These are phyloP conservation scores for Trochalopteron elliotii DNA, from an alignment of 2,113 vertebrate species.

Conservation along the genomic window DNA sequence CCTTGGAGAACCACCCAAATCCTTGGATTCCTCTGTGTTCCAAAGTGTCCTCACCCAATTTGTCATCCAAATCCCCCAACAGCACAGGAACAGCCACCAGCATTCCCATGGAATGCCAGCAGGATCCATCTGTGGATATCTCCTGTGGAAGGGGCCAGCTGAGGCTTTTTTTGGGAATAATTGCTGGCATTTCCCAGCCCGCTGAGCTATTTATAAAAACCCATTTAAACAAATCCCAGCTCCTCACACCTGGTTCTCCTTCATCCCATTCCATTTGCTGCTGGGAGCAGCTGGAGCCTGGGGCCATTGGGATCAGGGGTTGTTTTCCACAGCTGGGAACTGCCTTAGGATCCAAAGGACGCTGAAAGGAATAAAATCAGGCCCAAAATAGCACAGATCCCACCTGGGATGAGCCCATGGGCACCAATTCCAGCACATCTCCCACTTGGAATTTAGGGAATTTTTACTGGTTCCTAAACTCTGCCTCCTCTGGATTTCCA, in stretches of 20 bases:
- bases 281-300: not conserved
- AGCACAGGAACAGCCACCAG: accelerated
- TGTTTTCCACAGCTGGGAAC: conserved; percentile 1
- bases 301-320: not conserved
- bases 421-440: not conserved
- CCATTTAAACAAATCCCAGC: conserved; percentile 4
- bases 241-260: not conserved
- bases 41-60: not conserved
- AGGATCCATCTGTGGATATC: accelerated
- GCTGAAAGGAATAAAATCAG: not conserved
- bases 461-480: not conserved
- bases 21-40: not conserved
- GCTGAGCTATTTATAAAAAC: conserved; percentile 16
- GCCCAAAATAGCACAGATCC: not conserved
- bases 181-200: not conserved
- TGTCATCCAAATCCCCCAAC: not conserved
- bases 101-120: not conserved
- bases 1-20: not conserved
- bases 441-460: not conserved
- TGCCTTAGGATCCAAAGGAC: not conserved
- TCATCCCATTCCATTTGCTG: not conserved
- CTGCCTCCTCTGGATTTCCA: not conserved
- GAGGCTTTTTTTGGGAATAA: not conserved
- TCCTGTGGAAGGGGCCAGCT: accelerated
- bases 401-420: not conserved